Conservation (phyloP, 30 jellyfish, hydroid and myxozoan species). For the Rhopilema esculentum region DNA sequence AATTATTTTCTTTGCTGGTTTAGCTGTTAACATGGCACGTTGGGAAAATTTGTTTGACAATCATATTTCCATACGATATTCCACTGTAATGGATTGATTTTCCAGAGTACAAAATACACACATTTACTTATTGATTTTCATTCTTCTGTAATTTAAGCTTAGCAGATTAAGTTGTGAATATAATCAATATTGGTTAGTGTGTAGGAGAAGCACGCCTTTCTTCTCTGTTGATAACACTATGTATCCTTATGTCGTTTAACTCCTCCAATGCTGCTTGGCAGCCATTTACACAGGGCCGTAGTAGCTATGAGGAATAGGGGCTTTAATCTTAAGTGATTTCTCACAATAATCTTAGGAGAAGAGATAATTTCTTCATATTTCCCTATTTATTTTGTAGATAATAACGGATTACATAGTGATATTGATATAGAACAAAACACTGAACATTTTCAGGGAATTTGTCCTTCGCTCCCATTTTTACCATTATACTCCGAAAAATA, state of each 20-base stretch:
- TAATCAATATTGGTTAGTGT: constrained; percentile 8
- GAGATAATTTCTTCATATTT: no score
- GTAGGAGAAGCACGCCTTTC: not conserved
- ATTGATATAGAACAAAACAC: no score
- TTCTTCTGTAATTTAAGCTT: constrained; percentile 8
- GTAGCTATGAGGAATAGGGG: no score
- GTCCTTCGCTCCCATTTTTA: no score
- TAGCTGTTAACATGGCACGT: constrained; percentile 64
- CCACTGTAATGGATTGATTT: constrained; percentile 55
- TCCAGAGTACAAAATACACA: constrained; percentile 40
- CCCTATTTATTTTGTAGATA: no score
- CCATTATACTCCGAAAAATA: no score
- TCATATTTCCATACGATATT: constrained; percentile 47
- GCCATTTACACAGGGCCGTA: no score
- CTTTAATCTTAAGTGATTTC: no score
- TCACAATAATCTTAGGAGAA: no score
- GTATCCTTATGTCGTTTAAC: not conserved
- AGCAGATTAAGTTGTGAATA: not conserved
- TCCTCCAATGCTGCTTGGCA: not conserved
- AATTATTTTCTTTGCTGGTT: constrained; percentile 53
- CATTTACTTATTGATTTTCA: constrained; percentile 15
- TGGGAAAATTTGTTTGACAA: constrained; percentile 57
- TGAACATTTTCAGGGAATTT: no score
- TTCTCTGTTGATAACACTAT: not conserved
- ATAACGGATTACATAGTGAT: no score